These are phyloP conservation scores for Rutpela maculata DNA, from an alignment of 2,888 invertebrate genomes.

Conservation along the genomic window DNA sequence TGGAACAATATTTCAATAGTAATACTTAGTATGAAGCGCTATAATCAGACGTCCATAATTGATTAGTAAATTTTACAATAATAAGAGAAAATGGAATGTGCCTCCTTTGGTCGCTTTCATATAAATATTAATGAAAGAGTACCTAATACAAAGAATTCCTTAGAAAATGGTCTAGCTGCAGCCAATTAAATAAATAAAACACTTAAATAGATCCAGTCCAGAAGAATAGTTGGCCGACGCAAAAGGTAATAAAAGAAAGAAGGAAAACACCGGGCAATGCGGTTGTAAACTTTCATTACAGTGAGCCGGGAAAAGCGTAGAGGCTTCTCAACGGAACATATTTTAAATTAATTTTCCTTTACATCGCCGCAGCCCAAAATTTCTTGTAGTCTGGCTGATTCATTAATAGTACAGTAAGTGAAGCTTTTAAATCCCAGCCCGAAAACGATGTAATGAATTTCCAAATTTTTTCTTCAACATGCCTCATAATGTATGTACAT, in stretches of 20 bases:
- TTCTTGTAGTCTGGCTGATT: conserved; percentile 9
- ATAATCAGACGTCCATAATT: no score
- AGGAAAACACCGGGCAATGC: conserved; percentile 31
- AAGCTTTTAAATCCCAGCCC: no score
- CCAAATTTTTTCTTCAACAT: no score
- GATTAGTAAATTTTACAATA: no score
- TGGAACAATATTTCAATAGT: no score
- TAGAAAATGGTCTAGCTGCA: conserved; percentile 33
- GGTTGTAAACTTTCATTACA: conserved; percentile 50
- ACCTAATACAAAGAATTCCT: conserved; percentile 17
- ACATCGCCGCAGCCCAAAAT: conserved; percentile 25
- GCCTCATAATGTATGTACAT: no score
- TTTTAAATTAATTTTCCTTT: conserved; percentile 48
- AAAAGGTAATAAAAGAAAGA: conserved; percentile 43
- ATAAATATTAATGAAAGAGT: background rate
- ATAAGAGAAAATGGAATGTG: no score
- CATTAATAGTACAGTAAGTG: no score
- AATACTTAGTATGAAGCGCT: no score
- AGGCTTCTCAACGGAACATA: conserved; percentile 36
- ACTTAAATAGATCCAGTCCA: conserved; percentile 44
- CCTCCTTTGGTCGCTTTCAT: background rate
- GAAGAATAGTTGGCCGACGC: conserved; percentile 35
- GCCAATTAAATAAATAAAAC: conserved; percentile 48
- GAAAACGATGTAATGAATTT: no score
- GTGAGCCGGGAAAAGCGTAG: conserved; percentile 37